These are phyloP conservation scores for Cepaea hortensis DNA, from an alignment of 2,888 invertebrate species.

Conservation along the genomic window DNA sequence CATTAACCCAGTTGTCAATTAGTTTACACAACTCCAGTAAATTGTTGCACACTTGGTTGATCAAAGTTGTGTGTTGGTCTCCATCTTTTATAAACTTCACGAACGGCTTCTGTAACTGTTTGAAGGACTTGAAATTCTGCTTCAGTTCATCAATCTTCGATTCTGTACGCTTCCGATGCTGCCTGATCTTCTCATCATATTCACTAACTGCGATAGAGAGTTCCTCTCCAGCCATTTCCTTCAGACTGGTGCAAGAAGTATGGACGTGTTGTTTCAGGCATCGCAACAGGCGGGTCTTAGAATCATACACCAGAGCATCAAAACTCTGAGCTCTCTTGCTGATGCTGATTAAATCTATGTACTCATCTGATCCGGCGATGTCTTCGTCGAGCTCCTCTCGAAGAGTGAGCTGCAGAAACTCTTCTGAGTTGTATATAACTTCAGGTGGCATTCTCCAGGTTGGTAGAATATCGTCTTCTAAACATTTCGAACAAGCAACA, in stretches of 20 bases:
- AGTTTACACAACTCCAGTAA: constrained; percentile 62
- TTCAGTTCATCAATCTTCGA: constrained; percentile 14
- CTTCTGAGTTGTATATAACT: neutral
- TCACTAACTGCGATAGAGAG: neutral
- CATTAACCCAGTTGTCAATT: constrained; percentile 62
- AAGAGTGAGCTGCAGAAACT: constrained; percentile 31
- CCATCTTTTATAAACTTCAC: constrained; percentile 20
- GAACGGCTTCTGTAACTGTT: constrained; percentile 1
- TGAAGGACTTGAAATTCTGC: neutral
- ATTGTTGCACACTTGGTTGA: constrained; percentile 63
- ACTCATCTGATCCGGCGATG: constrained; percentile 43
- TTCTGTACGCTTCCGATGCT: neutral
- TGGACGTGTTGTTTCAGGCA: constrained; percentile 62
- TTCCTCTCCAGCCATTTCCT: constrained; percentile 54
- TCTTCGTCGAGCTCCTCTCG: constrained; percentile 29
- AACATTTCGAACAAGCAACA: constrained; percentile 13
- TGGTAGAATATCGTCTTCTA: constrained; percentile 22
- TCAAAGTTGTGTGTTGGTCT: constrained; percentile 21
- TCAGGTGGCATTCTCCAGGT: constrained; percentile 7
- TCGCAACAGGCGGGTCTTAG: constrained; percentile 56
- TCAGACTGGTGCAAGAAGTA: constrained; percentile 65
- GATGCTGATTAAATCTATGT: constrained; percentile 55
- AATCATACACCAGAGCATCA: constrained; percentile 58
- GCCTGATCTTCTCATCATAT: neutral
- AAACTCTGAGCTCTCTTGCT: constrained; percentile 62